These are phyloP conservation scores for Sebastes wilsoni DNA, from an alignment of 2,797 vertebrate genomes.

Conservation along the genomic window DNA sequence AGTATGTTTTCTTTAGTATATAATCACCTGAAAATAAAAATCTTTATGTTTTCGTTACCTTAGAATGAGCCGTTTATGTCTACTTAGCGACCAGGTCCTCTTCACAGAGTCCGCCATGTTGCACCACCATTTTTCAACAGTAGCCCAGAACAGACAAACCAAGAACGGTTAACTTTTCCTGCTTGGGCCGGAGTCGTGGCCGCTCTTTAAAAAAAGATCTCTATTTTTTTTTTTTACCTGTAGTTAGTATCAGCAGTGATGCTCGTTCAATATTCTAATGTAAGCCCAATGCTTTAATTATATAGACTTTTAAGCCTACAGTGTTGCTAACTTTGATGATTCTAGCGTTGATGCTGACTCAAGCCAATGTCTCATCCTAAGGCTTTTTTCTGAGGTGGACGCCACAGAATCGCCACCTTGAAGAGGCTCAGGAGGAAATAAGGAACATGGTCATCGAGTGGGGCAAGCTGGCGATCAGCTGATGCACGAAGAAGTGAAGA, in stretches of 20 bases:
- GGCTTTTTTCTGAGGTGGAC: constrained; percentile 90
- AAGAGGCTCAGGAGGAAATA: constrained; percentile 81
- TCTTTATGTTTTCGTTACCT: too few relatives aligned
- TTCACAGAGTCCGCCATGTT: too few relatives aligned
- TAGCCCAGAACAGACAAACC: too few relatives aligned
- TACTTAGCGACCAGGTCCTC: too few relatives aligned
- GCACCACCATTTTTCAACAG: too few relatives aligned
- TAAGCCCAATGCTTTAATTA: background rate
- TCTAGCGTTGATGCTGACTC: background rate
- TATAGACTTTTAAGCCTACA: background rate
- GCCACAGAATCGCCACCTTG: constrained; percentile 74
- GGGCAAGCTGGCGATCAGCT: constrained; percentile 46
- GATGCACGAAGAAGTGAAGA: background rate
- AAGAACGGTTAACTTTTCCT: too few relatives aligned
- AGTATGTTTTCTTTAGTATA: too few relatives aligned
- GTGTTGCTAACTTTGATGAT: background rate
- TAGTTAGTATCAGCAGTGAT: background rate
- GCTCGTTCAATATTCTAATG: background rate
- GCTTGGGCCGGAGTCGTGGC: too few relatives aligned
- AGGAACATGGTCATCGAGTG: constrained; percentile 76
- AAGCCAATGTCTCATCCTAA: constrained; percentile 44
- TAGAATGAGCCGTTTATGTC: too few relatives aligned
- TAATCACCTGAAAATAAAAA: too few relatives aligned
- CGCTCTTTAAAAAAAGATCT: background rate
- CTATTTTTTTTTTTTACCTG: background rate